phyloP scores from a whole-genome alignment of 23 tunicate species.

The Clavelina lepadiformis region DNA sequence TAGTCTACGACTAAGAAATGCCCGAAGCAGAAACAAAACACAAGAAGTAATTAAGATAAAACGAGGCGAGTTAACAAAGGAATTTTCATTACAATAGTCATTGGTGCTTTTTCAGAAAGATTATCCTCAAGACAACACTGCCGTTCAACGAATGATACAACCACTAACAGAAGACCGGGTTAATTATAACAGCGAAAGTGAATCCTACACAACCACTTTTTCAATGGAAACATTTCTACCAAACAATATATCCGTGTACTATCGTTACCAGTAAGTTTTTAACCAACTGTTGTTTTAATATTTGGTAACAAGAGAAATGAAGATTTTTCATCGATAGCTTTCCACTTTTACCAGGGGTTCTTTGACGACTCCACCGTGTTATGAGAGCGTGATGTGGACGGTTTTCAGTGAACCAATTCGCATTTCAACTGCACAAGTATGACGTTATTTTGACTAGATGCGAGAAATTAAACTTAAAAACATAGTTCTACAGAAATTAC shows the following conservation, averaged over 20 bases:
- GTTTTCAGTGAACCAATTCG: conserved; percentile 20
- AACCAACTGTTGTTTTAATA: background rate
- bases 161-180: background rate
- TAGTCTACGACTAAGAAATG: no score
- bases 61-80: no score
- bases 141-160: background rate
- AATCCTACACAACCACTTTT: background rate
- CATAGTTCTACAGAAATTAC: no score
- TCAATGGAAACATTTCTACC: conserved; percentile 12
- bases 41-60: no score
- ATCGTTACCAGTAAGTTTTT: conserved; percentile 16
- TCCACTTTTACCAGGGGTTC: conserved; percentile 26
- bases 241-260: conserved; percentile 1
- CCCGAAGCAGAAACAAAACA: no score
- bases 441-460: no score
- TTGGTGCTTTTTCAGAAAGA: conserved; percentile 5
- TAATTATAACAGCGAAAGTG: background rate
- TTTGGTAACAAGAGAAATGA: no score
- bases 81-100: no score
- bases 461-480: no score
- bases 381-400: conserved; percentile 33
- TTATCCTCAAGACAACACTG: conserved; percentile 13
- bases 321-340: no score
- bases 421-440: conserved; percentile 13
- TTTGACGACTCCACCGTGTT: conserved; percentile 29